Percentiles rank a stretch among this genome's conserved stretches.
phyloP scores from a whole-genome alignment of 1,140 invertebrate species.

The Agrypnia vestita region DNA sequence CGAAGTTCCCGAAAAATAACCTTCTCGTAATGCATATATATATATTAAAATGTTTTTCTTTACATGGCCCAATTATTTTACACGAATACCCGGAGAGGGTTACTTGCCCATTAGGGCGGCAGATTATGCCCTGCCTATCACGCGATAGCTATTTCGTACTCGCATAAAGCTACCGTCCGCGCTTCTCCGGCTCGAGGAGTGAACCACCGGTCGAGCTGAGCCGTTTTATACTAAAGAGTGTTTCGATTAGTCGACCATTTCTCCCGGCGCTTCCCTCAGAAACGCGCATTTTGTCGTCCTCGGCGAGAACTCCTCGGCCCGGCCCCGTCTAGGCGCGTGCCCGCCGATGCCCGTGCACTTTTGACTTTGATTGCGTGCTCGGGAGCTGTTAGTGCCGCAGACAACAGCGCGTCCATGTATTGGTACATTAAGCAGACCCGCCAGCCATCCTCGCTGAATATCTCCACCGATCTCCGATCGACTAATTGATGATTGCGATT shows the following conservation, averaged over 20 bases:
- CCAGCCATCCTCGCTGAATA: constrained; percentile 15
- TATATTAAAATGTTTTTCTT: too few relatives aligned
- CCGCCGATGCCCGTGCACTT: neutral
- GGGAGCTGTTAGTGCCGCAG: neutral
- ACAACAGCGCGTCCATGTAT: neutral
- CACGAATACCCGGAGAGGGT: too few relatives aligned
- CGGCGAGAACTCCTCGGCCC: neutral
- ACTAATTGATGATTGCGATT: constrained; percentile 39
- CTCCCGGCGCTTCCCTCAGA: neutral
- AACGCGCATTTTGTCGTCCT: neutral
- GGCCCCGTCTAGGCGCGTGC: neutral
- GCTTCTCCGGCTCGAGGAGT: too few relatives aligned
- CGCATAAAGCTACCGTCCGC: neutral
- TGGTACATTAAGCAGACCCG: neutral
- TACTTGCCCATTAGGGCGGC: neutral
- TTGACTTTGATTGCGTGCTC: constrained; percentile 24
- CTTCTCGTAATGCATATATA: too few relatives aligned
- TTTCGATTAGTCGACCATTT: neutral
- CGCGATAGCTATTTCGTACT: neutral
- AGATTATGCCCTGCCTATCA: neutral
- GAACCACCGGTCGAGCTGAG: too few relatives aligned
- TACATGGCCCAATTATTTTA: too few relatives aligned
- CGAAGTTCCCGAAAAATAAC: too few relatives aligned
- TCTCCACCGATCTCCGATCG: constrained; percentile 35
- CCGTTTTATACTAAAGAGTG: neutral